These are phyloP conservation scores for Apodemia mormo DNA, from an alignment of 2,888 invertebrate species.

Conservation along the genomic window DNA sequence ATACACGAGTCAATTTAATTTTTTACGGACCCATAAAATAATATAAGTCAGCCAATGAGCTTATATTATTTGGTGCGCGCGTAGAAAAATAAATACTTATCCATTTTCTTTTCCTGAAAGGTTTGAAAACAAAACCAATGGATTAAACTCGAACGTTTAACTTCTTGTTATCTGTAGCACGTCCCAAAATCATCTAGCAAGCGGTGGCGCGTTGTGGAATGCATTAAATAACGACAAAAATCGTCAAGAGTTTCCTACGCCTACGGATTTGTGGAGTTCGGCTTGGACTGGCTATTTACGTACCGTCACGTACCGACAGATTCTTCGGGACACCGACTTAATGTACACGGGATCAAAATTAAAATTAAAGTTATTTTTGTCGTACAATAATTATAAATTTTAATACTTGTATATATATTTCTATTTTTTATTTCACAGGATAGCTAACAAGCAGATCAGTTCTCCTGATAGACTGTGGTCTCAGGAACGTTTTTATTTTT, in stretches of 20 bases:
- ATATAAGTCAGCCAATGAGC: too few species aligned
- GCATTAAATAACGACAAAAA: constrained; percentile 43
- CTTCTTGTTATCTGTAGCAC: constrained; percentile 34
- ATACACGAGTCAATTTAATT: too few species aligned
- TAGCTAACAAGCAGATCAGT: too few species aligned
- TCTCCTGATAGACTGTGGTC: too few species aligned
- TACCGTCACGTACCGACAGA: constrained; percentile 41
- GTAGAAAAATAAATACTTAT: too few species aligned
- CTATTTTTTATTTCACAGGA: too few species aligned
- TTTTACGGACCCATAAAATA: too few species aligned
- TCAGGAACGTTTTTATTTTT: too few species aligned
- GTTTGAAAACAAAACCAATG: constrained; percentile 28
- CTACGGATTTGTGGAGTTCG: constrained; percentile 56
- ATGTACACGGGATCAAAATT: background rate
- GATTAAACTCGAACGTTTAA: background rate
- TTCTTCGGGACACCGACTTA: constrained; percentile 15
- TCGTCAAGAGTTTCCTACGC: constrained; percentile 41
- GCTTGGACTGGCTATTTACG: constrained; percentile 43
- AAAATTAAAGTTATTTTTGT: background rate
- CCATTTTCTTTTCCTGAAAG: too few species aligned
- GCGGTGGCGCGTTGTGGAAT: constrained; percentile 31
- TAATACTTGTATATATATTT: too few species aligned
- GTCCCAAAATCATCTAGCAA: constrained; percentile 47
- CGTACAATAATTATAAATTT: too few species aligned
- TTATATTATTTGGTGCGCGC: too few species aligned